Evolutionary conservation across 2,797 vertebrate genomes (phyloP).

Genomic region (Lutjanus campechanus): DNA sequence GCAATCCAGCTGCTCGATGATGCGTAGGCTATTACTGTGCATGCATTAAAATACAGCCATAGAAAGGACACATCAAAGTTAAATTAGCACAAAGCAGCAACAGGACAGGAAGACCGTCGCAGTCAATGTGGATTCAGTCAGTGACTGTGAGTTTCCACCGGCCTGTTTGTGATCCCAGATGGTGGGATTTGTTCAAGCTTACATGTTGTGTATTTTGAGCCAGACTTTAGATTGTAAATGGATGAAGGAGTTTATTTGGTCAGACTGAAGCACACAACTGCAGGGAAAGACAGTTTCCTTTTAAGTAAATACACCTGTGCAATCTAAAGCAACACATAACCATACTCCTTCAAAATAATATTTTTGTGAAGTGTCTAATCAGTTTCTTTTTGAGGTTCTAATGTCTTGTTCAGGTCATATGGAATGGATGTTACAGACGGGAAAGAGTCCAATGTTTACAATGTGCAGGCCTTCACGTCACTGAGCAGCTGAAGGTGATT

Average conservation of each 20-base stretch:
- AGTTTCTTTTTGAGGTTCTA: conserved; percentile 9
- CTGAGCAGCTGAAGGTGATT: neutral
- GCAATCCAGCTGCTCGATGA: conserved; percentile 33
- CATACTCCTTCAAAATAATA: conserved; percentile 13
- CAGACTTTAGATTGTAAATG: conserved; percentile 34
- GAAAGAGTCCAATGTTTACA: neutral
- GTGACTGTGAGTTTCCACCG: conserved; percentile 20
- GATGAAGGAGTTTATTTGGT: conserved; percentile 17
- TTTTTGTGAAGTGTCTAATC: neutral
- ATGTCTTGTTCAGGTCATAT: neutral
- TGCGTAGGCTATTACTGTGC: conserved; percentile 28
- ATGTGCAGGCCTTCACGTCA: neutral
- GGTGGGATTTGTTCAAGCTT: conserved; percentile 38
- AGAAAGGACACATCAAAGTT: conserved; percentile 28
- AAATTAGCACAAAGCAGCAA: conserved; percentile 15
- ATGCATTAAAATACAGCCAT: conserved; percentile 27
- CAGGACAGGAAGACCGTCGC: conserved; percentile 4
- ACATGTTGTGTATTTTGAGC: conserved; percentile 31
- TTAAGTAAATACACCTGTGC: conserved; percentile 9
- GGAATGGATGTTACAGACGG: conserved; percentile 8
- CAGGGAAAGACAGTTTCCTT: conserved; percentile 2
- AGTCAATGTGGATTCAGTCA: conserved; percentile 19
- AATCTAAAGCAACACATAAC: conserved; percentile 12
- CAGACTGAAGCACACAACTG: conserved; percentile 16
- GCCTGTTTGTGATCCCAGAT: conserved; percentile 28